Evolutionary conservation across 2,113 vertebrate species (phyloP).

Genomic region (Spilogale gracilis): DNA sequence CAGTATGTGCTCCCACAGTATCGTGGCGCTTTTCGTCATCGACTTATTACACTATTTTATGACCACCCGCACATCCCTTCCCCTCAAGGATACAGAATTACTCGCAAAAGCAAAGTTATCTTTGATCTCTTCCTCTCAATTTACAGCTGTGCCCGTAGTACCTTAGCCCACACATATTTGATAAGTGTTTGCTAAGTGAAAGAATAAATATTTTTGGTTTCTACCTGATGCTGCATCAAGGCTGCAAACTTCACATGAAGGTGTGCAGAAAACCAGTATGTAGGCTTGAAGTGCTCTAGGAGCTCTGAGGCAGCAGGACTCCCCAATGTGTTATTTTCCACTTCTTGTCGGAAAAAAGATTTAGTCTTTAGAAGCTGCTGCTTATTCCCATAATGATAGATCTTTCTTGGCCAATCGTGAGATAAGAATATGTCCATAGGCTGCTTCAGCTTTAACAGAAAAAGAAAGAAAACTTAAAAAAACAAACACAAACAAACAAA

Average conservation of each 20-base stretch:
- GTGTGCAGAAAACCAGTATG: constrained; percentile 98
- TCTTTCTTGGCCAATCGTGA: constrained; percentile 98
- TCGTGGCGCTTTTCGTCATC: background rate
- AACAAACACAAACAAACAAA: background rate
- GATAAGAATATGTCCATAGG: constrained; percentile 97
- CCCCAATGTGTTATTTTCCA: constrained; percentile 95
- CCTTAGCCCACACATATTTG: background rate
- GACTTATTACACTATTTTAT: background rate
- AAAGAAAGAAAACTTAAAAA: constrained; percentile 11
- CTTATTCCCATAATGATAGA: constrained; percentile 96
- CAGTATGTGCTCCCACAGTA: background rate
- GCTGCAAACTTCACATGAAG: constrained; percentile 99
- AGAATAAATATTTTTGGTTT: background rate
- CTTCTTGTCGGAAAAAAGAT: constrained; percentile 95
- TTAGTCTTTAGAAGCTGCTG: constrained; percentile 94
- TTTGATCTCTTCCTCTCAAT: background rate
- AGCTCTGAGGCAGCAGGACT: constrained; percentile 97
- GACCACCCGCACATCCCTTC: background rate
- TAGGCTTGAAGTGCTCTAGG: constrained; percentile 94
- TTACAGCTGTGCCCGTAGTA: background rate
- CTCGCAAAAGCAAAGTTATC: background rate
- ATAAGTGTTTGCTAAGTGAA: background rate
- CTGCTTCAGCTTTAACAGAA: constrained; percentile 90
- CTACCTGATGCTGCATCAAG: constrained; percentile 95
- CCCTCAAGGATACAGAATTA: background rate